phyloP scores from a whole-genome alignment of 2,113 vertebrate species.

The Capreolus pygargus region DNA sequence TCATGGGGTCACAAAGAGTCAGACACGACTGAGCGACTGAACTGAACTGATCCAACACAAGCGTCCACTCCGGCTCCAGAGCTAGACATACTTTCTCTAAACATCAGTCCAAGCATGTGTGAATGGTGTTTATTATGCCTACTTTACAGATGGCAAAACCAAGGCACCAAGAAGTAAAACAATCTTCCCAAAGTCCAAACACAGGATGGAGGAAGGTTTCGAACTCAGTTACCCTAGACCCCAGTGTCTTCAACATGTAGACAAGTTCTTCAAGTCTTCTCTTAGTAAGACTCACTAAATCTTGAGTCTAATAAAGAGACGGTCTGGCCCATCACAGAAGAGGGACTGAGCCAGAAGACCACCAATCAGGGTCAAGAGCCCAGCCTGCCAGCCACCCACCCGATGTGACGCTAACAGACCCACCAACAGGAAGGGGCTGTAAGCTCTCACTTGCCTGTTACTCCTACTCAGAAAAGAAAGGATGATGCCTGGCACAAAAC shows the following conservation, averaged over 20 bases:
- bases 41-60: too few species aligned
- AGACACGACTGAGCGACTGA: too few species aligned
- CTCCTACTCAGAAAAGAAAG: neutral
- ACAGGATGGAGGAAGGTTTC: neutral
- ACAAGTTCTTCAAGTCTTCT: neutral
- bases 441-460: neutral
- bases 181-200: neutral
- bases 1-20: too few species aligned
- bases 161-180: neutral
- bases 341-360: neutral
- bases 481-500: neutral
- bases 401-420: rapidly evolving
- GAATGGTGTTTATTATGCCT: neutral
- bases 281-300: neutral
- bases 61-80: rapidly evolving
- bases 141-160: neutral
- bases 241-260: neutral
- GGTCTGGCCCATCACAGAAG: neutral
- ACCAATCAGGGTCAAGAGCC: neutral
- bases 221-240: neutral
- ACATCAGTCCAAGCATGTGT: neutral
- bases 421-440: rapidly evolving
- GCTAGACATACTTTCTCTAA: neutral
- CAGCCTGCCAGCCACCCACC: too few species aligned
- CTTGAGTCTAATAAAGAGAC: neutral